Percentiles rank a stretch among this genome's conserved stretches.
Conservation (phyloP, 2,797 vertebrate species). For the Alcedo quadribrachys region DNA sequence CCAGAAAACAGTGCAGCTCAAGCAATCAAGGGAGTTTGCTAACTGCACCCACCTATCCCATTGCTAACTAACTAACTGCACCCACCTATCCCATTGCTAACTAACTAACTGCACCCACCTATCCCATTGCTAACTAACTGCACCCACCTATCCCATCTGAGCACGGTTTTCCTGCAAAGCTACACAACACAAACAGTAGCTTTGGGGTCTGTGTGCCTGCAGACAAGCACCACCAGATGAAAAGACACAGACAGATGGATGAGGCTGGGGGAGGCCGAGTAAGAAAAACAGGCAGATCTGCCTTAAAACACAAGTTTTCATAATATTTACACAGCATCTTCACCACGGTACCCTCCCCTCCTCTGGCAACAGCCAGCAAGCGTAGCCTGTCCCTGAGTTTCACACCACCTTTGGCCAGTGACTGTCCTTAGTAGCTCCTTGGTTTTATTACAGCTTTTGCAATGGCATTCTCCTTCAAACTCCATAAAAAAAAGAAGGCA, state of each 20-base stretch:
- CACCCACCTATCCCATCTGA: neutral
- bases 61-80: no score
- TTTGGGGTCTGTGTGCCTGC: neutral
- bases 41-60: fast-evolving
- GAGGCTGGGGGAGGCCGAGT: neutral
- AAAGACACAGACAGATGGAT: neutral
- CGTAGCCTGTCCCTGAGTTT: neutral
- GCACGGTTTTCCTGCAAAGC: neutral
- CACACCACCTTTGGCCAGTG: neutral
- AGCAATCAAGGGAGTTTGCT: neutral
- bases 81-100: no score
- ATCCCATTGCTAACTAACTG: no score
- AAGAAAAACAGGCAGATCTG: neutral
- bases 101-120: no score
- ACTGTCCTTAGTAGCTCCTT: neutral
- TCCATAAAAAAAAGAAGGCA: neutral
- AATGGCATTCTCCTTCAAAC: neutral
- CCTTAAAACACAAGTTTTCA: neutral
- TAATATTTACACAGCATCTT: neutral
- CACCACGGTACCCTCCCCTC: neutral
- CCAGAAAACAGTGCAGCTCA: neutral
- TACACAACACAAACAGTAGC: neutral
- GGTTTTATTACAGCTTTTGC: neutral
- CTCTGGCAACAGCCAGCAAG: neutral
- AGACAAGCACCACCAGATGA: neutral